Evolutionary conservation across 2,797 vertebrate species (phyloP), one percentile per base, ranked within the genome.

Genomic region (Gobio occitaniae): DNA sequence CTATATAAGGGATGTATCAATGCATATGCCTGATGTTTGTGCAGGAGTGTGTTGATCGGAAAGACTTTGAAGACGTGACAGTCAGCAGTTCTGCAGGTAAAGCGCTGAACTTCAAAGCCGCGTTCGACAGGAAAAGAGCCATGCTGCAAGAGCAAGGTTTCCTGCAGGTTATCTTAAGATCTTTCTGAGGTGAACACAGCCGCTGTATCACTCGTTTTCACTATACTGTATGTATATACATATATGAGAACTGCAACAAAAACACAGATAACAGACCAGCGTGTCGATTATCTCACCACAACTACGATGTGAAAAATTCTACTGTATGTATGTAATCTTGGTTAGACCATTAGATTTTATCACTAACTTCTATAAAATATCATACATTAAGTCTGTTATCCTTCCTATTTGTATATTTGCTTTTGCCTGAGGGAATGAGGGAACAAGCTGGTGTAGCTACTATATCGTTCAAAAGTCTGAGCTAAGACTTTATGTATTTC

Each of bases 261-360:
- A 3, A 52, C 47, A 52, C 9, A 47, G 66, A 81, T 71, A 81
- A 71, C 66, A 81, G 36, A 81, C 66, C 66, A 11, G 69, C n/a
- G 56, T 17, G 1, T 4, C 50, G 61, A 56, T 70, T 13, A 70
- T 81, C 80, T 82, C 15, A 82, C 80, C 80, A 47, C 80, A 82
- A 47, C n/a, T 71, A 71, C 68, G 59, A 10, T 59, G 16, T 59
- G 68, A 71, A 41, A 52, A 38, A 54, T 25, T 54, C 13, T 52
- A 38, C 44, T 19, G 25, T 25, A 5, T 47, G 8, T 13, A 41
- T 38, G 6, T 1, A 80, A 54, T 69, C 32, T 68, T 68, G 78
- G 78, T 80, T 54, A 69, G 7, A 66, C 77, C 77, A 15, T 32
- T 13, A 50, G 77, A 79, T 79, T 21, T 66, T 79, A 79, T 79